Evolutionary conservation across 1,140 invertebrate species (phyloP).

Genomic region (Tachypleus tridentatus): DNA sequence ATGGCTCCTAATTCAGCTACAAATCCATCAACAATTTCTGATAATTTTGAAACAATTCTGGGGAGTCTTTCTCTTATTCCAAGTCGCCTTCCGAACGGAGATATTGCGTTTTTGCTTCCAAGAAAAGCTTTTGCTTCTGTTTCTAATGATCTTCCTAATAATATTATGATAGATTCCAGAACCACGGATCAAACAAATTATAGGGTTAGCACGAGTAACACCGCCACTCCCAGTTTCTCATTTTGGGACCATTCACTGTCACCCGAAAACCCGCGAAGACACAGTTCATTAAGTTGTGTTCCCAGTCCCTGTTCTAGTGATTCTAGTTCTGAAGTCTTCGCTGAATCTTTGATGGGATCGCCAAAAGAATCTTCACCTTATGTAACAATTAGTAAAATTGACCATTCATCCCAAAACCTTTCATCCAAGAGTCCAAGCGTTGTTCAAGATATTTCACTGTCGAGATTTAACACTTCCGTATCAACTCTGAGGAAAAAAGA

Average conservation of each 20-base stretch:
- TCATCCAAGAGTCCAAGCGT: no score
- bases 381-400: no score
- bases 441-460: no score
- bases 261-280: constrained; percentile 12
- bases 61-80: constrained; percentile 53
- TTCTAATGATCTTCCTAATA: constrained; percentile 6
- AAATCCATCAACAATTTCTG: no score
- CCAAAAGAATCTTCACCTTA: no score
- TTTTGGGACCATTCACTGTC: constrained; percentile 5
- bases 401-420: no score
- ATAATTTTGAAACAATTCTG: constrained; percentile 7
- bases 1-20: no score
- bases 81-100: constrained; percentile 48
- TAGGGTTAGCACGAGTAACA: constrained; percentile 12
- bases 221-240: constrained; percentile 11
- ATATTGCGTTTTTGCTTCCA: constrained; percentile 50
- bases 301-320: constrained; percentile 14
- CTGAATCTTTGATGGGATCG: neutral
- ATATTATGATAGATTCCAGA: constrained; percentile 7
- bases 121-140: constrained; percentile 18
- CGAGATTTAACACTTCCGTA: no score
- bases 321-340: constrained; percentile 14
- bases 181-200: constrained; percentile 8
- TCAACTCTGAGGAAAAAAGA: no score
- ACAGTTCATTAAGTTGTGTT: constrained; percentile 7